phyloP scores from a whole-genome alignment of 2,888 invertebrate species.

The Axea sp. region DNA sequence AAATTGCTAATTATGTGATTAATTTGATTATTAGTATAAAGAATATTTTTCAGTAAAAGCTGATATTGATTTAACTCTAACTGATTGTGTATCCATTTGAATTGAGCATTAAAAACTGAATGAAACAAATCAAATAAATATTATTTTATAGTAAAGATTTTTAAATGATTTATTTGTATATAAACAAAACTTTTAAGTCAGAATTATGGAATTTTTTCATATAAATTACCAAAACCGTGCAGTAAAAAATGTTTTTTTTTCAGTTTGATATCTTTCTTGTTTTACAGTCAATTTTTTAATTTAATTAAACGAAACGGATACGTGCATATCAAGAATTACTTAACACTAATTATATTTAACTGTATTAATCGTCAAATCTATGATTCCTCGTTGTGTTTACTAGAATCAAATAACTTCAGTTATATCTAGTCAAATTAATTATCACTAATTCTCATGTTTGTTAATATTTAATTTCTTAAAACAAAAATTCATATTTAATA shows the following conservation, averaged over 20 bases:
- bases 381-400: slow-evolving; percentile 28
- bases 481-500: too few species aligned
- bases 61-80: neutral
- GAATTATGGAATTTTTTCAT: too few species aligned
- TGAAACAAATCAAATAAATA: too few species aligned
- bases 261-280: too few species aligned
- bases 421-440: slow-evolving; percentile 51
- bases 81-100: neutral
- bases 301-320: slow-evolving; percentile 9
- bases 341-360: slow-evolving; percentile 33
- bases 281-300: slow-evolving; percentile 1
- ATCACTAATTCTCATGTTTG: slow-evolving; percentile 15
- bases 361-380: slow-evolving; percentile 35
- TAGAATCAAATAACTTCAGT: slow-evolving; percentile 38
- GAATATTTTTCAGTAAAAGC: neutral
- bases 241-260: slow-evolving; percentile 5
- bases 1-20: slow-evolving; percentile 20
- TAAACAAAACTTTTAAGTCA: too few species aligned
- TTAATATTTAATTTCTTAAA: neutral
- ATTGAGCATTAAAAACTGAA: too few species aligned
- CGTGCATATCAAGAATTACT: slow-evolving; percentile 29
- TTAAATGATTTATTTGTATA: too few species aligned
- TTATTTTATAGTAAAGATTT: too few species aligned
- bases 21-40: slow-evolving; percentile 12
- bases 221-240: neutral